A percentile compares a stretch with the other conserved stretches of the same genome.
Evolutionary conservation across 2,797 vertebrate genomes (phyloP).

Genomic region (Huso huso): DNA sequence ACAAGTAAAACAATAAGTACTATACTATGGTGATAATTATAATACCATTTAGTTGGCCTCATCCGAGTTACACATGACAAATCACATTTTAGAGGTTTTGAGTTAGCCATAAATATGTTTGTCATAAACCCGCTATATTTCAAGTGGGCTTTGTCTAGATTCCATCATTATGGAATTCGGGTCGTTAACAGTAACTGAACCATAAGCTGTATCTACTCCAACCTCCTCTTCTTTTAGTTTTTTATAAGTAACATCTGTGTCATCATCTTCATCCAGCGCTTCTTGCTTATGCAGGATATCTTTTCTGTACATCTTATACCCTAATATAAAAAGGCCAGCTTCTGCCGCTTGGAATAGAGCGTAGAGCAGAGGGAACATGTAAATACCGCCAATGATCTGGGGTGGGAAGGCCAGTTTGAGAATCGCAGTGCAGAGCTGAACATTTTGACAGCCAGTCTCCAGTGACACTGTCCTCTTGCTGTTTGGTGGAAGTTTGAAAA

Average conservation of each 20-base stretch:
- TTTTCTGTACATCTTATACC: slow-evolving; percentile 76
- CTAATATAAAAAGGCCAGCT: slow-evolving; percentile 83
- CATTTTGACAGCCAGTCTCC: slow-evolving; percentile 94
- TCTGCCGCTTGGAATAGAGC: slow-evolving; percentile 91
- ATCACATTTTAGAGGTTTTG: no score
- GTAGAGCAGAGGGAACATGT: slow-evolving; percentile 94
- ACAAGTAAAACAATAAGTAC: no score
- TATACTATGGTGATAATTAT: no score
- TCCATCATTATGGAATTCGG: slow-evolving; percentile 62
- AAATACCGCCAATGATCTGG: slow-evolving; percentile 83
- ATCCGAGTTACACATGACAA: no score
- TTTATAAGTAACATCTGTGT: slow-evolving; percentile 80
- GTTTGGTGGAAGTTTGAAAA: slow-evolving; percentile 80
- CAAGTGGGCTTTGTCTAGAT: slow-evolving; percentile 51
- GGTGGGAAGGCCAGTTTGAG: slow-evolving; percentile 91
- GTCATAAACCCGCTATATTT: slow-evolving; percentile 36
- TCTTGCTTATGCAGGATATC: slow-evolving; percentile 73
- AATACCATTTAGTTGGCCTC: no score
- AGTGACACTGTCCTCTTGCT: slow-evolving; percentile 81
- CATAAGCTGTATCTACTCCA: slow-evolving; percentile 71
- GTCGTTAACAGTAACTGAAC: slow-evolving; percentile 69
- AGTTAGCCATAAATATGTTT: neutral
- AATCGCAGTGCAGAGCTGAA: slow-evolving; percentile 94
- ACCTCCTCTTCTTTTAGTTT: slow-evolving; percentile 81
- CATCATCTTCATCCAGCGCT: slow-evolving; percentile 50